phyloP scores from a whole-genome alignment of 2,888 invertebrate genomes.

The Neoscelio sp. region DNA sequence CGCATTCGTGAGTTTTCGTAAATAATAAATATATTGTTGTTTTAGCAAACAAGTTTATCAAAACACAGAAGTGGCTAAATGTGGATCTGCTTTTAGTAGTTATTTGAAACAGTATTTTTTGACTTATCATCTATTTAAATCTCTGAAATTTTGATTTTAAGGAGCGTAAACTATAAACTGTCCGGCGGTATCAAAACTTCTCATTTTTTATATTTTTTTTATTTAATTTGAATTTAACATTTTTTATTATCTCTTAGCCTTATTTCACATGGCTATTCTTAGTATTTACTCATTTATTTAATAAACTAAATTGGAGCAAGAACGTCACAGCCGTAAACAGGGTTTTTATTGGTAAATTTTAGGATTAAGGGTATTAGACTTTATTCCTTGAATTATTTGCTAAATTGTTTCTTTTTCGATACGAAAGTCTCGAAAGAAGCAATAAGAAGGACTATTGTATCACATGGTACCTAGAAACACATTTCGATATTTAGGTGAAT shows the following conservation, averaged over 20 bases:
- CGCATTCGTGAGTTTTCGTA: too few relatives aligned
- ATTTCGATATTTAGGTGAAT: conserved; percentile 23
- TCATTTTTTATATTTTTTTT: neutral
- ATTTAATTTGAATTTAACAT: conserved; percentile 4
- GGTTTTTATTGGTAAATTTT: conserved; percentile 23
- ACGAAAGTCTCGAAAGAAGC: conserved; percentile 11
- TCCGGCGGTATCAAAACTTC: too few relatives aligned
- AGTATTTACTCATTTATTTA: conserved; percentile 10
- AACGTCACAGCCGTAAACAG: conserved; percentile 15
- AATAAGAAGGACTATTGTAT: conserved; percentile 1
- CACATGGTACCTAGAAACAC: conserved; percentile 18
- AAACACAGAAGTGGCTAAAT: too few relatives aligned
- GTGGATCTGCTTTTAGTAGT: too few relatives aligned
- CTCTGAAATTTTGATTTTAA: too few relatives aligned
- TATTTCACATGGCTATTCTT: neutral
- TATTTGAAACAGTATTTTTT: too few relatives aligned
- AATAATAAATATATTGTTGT: too few relatives aligned
- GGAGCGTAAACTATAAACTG: too few relatives aligned
- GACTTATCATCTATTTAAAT: too few relatives aligned
- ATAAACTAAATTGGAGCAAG: conserved; percentile 25
- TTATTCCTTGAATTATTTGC: conserved; percentile 31
- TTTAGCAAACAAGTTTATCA: too few relatives aligned
- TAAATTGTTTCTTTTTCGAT: conserved; percentile 41
- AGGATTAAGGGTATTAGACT: conserved; percentile 2
- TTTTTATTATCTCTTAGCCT: conserved; percentile 6